Evolutionary conservation across 2,888 invertebrate species (phyloP), one percentile per base, ranked within the genome.

Genomic region (Cantharis nigra): DNA sequence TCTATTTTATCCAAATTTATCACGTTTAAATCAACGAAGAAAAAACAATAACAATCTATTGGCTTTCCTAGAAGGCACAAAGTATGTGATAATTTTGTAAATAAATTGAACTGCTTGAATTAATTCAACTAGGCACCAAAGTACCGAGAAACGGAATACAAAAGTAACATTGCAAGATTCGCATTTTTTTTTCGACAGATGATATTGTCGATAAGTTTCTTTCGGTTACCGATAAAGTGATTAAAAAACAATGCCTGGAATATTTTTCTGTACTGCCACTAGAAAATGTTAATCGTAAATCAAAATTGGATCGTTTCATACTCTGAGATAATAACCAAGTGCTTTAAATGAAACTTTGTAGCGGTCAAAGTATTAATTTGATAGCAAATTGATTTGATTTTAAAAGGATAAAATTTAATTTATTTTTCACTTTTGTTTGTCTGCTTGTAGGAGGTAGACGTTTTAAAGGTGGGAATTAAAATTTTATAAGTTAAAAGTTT

Each of bases 341-440:
- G 14, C 30, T 74, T 63, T 20, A 74, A 74, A 74, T 69, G 67
- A 78, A 75, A 75, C 78, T 78, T 78, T 78, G 78, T 74, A 78
- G 20, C 75, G 78, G 70, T 69, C 78, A 78, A 78, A 78, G 78
- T 78, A 64, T 78, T 77, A 30, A 69, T 10, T 72, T 23, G 78
- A 78, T 78, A 78, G 72, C 67, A 20, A 74, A 74, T 63, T 69
- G 20, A 30, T 69, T 69, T 64, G 23, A 28, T 77, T 72, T 78
- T 78, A 78, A 72, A 78, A 78, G 70, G 72, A 78, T 33, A 70
- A 62, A 11, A 69, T 30, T 5, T 74, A 16, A 14, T 49, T 33
- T 14, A 14, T 16, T 30, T 33, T 13, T 73, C 73, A 77, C 65
- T 77, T 70, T 14, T 49, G 14, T 63, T 62, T 62, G 5, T 23